Percentiles rank a stretch among this genome's conserved stretches.
phyloP scores from a whole-genome alignment of 92 coral and sea anemone species.

The Porites evermanni region DNA sequence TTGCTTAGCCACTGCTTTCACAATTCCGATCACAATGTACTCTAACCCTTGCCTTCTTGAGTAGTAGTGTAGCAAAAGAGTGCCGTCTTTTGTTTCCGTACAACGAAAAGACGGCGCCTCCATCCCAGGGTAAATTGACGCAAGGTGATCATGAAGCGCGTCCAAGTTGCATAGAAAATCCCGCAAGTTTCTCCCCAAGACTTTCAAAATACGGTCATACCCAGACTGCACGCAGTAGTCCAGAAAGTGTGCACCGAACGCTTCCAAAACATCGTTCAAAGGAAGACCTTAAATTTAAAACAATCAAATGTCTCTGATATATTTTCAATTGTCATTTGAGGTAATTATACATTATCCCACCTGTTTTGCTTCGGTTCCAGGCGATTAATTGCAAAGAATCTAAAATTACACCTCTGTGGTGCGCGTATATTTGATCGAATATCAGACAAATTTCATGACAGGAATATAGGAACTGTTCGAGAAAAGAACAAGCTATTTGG shows the following conservation, averaged over 20 bases:
- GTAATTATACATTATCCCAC: conserved; percentile 9
- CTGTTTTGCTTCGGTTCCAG: background rate
- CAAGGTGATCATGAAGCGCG: conserved; percentile 98
- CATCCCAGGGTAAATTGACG: conserved; percentile 97
- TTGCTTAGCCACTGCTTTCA: conserved; percentile 92
- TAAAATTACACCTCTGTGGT: background rate
- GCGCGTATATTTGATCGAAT: background rate
- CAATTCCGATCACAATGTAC: conserved; percentile 95
- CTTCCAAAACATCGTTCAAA: conserved; percentile 85
- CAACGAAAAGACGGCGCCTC: conserved; percentile 99
- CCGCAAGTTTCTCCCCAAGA: conserved; percentile 95
- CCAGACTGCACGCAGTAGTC: conserved; percentile 96
- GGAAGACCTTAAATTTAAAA: conserved; percentile 68
- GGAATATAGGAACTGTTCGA: background rate
- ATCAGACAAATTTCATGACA: background rate
- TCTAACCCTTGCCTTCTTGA: conserved; percentile 90
- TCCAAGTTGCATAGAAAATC: conserved; percentile 98
- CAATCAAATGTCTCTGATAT: background rate
- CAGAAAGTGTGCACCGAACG: conserved; percentile 96
- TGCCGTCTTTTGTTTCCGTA: conserved; percentile 90
- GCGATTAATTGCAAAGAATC: background rate
- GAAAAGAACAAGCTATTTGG: background rate
- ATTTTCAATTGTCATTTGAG: background rate
- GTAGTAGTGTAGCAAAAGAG: conserved; percentile 88
- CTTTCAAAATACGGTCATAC: conserved; percentile 94